Percentiles rank a stretch among this genome's conserved stretches.
phyloP scores from a whole-genome alignment of 2,888 invertebrate species.

The Acleris literana region DNA sequence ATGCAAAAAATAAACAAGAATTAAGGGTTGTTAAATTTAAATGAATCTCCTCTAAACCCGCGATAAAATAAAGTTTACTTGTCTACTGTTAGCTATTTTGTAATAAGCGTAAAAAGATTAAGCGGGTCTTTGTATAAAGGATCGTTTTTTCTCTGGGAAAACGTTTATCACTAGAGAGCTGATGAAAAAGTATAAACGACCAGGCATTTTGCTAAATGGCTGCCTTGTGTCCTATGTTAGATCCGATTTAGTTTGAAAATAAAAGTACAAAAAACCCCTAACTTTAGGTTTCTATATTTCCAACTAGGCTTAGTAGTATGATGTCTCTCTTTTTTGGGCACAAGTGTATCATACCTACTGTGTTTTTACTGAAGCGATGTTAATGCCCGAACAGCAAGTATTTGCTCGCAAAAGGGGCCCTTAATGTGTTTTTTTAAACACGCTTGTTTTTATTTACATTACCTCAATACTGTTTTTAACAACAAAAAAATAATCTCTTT shows the following conservation, averaged over 20 bases:
- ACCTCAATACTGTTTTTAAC: no score
- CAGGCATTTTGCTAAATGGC: slow-evolving; percentile 17
- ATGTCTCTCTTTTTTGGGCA: no score
- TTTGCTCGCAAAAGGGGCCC: no score
- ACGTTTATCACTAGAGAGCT: slow-evolving; percentile 54
- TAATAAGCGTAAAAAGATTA: slow-evolving; percentile 22
- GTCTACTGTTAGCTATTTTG: slow-evolving; percentile 16
- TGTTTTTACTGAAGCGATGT: no score
- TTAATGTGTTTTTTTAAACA: no score
- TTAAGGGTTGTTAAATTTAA: slow-evolving; percentile 9
- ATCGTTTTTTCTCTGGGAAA: slow-evolving; percentile 51
- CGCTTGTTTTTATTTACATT: no score
- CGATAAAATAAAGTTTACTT: slow-evolving; percentile 15
- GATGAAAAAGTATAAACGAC: slow-evolving; percentile 24
- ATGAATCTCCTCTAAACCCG: slow-evolving; percentile 2
- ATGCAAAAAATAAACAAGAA: background rate
- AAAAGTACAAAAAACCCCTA: slow-evolving; percentile 10
- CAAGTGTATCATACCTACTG: no score
- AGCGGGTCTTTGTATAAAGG: slow-evolving; percentile 40
- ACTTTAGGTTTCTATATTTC: background rate
- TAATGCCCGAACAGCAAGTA: no score
- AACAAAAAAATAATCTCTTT: no score
- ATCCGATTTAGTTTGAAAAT: slow-evolving; percentile 6
- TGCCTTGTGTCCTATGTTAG: slow-evolving; percentile 5
- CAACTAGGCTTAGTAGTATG: background rate